Conservation (phyloP, 2,113 vertebrate species). For the Bujurquina vittata region DNA sequence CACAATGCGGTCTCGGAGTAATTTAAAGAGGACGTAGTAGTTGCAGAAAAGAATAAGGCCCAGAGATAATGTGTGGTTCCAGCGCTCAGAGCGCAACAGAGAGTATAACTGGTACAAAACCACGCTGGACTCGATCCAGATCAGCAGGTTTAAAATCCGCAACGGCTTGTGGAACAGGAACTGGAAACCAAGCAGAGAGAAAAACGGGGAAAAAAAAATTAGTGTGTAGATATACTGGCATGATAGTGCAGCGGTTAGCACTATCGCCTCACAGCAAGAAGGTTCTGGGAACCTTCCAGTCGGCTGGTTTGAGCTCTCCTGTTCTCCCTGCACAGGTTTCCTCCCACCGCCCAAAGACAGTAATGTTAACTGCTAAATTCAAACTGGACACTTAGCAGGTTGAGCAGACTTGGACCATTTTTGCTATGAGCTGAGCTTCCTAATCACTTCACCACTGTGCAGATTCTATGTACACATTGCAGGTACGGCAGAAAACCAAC, state of each 20-base stretch:
- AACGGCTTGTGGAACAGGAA: constrained; percentile 97
- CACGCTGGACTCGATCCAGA: constrained; percentile 95
- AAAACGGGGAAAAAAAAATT: neutral
- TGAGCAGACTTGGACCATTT: no score
- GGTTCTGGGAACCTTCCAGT: neutral
- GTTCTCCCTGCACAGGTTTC: neutral
- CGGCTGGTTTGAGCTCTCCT: neutral
- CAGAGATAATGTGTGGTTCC: constrained; percentile 98
- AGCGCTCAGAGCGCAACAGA: constrained; percentile 95
- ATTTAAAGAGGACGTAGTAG: constrained; percentile 98
- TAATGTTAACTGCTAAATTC: neutral
- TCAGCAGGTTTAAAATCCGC: constrained; percentile 97
- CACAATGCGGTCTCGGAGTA: constrained; percentile 96
- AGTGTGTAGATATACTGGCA: neutral
- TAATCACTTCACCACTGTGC: neutral
- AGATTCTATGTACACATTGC: no score
- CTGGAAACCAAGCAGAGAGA: constrained; percentile 72
- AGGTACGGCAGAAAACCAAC: no score
- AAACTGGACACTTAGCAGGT: neutral
- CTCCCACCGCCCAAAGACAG: neutral
- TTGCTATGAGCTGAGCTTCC: neutral
- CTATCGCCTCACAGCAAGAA: neutral
- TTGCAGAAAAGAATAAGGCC: constrained; percentile 99
- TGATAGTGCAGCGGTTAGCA: neutral
- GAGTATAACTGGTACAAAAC: constrained; percentile 98